phyloP scores from a whole-genome alignment of 2,113 vertebrate genomes.

The Colistium nudipinnis region DNA sequence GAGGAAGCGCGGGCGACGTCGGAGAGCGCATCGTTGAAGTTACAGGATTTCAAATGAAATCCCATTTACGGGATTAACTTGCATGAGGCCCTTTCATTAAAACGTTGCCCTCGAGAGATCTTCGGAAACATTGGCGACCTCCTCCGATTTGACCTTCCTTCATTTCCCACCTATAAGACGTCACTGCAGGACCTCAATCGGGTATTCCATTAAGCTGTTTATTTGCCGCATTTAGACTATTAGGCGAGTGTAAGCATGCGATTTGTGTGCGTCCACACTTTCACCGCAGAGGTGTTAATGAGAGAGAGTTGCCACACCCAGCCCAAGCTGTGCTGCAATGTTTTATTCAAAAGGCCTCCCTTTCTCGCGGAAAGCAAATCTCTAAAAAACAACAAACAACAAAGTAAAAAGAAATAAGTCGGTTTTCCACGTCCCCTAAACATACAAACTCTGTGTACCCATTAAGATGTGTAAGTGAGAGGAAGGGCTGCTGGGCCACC shows the following conservation, averaged over 20 bases:
- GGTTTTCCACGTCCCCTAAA: slow-evolving; percentile 39
- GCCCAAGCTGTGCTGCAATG: slow-evolving; percentile 34
- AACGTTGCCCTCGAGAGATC: background rate
- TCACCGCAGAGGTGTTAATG: slow-evolving; percentile 22
- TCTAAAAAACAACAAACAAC: background rate
- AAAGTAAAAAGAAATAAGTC: slow-evolving; percentile 10
- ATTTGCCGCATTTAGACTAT: slow-evolving; percentile 10
- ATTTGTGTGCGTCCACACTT: background rate
- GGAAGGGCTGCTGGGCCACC: background rate
- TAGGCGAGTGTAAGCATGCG: slow-evolving; percentile 10
- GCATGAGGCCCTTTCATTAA: slow-evolving; percentile 2
- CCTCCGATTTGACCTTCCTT: background rate
- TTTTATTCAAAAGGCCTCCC: slow-evolving; percentile 45
- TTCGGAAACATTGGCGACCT: background rate
- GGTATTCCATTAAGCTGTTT: slow-evolving; percentile 17
- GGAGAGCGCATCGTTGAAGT: background rate
- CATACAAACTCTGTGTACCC: slow-evolving; percentile 45
- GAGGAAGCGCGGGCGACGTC: background rate
- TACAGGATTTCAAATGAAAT: slow-evolving; percentile 1
- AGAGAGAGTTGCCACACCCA: slow-evolving; percentile 9
- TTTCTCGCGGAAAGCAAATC: slow-evolving; percentile 26
- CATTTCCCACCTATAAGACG: background rate
- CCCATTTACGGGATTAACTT: background rate
- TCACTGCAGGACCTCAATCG: slow-evolving; percentile 7
- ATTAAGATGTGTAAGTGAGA: slow-evolving; percentile 69